phyloP scores from a whole-genome alignment of 1,140 invertebrate genomes.

The Conus ventricosus region DNA sequence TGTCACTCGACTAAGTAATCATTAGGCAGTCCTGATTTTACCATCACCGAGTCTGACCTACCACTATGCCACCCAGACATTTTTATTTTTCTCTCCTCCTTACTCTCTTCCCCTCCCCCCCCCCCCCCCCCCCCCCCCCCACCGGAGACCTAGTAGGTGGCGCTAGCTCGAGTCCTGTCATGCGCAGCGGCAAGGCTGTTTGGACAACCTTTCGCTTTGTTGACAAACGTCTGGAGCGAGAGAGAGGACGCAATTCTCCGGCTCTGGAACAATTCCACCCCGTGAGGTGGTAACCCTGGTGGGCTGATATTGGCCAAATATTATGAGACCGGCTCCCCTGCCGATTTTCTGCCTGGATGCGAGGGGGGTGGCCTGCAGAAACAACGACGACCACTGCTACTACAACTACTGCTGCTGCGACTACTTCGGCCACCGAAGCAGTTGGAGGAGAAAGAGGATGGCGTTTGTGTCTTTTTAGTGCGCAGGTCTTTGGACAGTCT shows the following conservation, averaged over 20 bases:
- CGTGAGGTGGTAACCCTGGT: conserved; percentile 20
- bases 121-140: not conserved
- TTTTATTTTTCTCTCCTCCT: too few relatives aligned
- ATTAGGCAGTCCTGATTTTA: too few relatives aligned
- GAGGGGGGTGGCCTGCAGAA: not conserved
- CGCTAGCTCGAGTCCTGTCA: conserved; percentile 18
- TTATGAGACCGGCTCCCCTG: conserved; percentile 32
- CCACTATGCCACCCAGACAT: not conserved
- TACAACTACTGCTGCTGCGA: not conserved
- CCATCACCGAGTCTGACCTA: too few relatives aligned
- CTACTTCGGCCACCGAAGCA: too few relatives aligned
- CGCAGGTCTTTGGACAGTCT: not conserved
- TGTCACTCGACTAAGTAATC: too few relatives aligned
- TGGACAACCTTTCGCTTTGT: conserved; percentile 41
- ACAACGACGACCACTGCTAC: too few relatives aligned
- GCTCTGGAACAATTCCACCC: conserved; percentile 21
- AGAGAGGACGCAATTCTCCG: conserved; percentile 7
- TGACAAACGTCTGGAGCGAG: conserved; percentile 36
- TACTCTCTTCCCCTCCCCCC: too few relatives aligned
- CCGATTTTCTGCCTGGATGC: conserved; percentile 8
- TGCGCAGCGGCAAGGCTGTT: conserved; percentile 32
- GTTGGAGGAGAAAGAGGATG: not conserved
- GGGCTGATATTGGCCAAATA: conserved; percentile 37
- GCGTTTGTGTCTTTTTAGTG: not conserved
- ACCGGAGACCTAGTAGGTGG: not conserved